Evolutionary conservation across 2,113 vertebrate species (phyloP).

Genomic region (Nipponia nippon): DNA sequence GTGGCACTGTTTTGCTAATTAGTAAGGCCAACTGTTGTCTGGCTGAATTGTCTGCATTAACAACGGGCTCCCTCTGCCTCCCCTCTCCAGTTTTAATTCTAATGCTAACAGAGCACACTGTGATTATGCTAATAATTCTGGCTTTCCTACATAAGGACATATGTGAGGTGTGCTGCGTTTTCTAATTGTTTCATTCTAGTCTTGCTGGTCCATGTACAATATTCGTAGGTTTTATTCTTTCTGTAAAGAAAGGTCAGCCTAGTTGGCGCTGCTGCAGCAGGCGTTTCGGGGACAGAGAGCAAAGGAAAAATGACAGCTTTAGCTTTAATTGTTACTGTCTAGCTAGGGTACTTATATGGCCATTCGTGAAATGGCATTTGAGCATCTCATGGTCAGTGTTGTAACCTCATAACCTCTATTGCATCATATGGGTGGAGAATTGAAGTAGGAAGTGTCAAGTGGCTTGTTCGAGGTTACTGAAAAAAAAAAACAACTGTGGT

Average conservation of each 20-base stretch:
- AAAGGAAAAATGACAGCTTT: not conserved
- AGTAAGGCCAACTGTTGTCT: slow-evolving; percentile 66
- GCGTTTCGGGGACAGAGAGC: not conserved
- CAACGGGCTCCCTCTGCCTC: slow-evolving; percentile 11
- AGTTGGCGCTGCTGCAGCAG: not conserved
- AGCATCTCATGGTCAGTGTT: not conserved
- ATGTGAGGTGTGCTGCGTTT: slow-evolving; percentile 36
- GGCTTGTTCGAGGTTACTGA: not conserved
- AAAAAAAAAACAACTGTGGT: not conserved
- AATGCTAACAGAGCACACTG: slow-evolving; percentile 58
- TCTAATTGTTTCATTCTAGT: slow-evolving; percentile 45
- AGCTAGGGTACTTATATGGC: not conserved
- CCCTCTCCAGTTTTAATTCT: slow-evolving; percentile 42
- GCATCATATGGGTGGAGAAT: not conserved
- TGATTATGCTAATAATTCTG: slow-evolving; percentile 71
- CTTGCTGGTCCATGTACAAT: not conserved
- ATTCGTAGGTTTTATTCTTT: not conserved
- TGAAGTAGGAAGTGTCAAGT: not conserved
- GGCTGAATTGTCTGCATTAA: slow-evolving; percentile 42
- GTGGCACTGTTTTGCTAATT: slow-evolving; percentile 58
- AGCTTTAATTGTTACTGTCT: not conserved
- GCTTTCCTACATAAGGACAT: slow-evolving; percentile 48
- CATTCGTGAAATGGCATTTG: not conserved
- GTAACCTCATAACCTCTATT: not conserved
- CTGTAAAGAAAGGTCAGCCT: not conserved